phyloP scores from a whole-genome alignment of 2,888 invertebrate genomes.

The Melipona beecheii region DNA sequence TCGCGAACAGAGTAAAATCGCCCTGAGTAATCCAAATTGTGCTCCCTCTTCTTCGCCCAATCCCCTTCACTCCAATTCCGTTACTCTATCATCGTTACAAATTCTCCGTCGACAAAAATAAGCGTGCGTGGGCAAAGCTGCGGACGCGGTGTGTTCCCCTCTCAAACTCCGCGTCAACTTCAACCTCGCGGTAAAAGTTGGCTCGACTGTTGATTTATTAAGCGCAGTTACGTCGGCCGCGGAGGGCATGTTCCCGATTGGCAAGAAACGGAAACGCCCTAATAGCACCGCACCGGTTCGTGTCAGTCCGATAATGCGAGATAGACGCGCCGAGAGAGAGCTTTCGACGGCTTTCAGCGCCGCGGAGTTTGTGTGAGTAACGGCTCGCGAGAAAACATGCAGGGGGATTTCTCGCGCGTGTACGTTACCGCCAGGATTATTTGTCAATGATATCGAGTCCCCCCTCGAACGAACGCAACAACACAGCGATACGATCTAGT shows the following conservation, averaged over 20 bases:
- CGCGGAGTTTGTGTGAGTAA: slow-evolving; percentile 37
- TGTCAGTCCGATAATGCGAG: slow-evolving; percentile 35
- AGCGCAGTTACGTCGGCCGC: neutral
- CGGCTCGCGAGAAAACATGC: slow-evolving; percentile 19
- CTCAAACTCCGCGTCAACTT: neutral
- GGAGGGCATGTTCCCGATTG: slow-evolving; percentile 9
- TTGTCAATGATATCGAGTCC: slow-evolving; percentile 60
- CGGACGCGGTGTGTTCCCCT: neutral
- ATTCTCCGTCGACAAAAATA: neutral
- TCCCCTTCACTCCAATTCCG: too few relatives aligned
- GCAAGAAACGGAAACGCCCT: slow-evolving; percentile 41
- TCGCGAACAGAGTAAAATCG: neutral
- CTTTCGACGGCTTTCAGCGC: slow-evolving; percentile 50
- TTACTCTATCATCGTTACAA: neutral
- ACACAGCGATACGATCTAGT: slow-evolving; percentile 39
- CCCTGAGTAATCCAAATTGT: too few relatives aligned
- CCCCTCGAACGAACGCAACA: slow-evolving; percentile 15
- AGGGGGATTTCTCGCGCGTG: slow-evolving; percentile 26
- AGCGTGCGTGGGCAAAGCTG: neutral
- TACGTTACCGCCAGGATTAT: slow-evolving; percentile 44
- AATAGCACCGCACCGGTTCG: slow-evolving; percentile 39
- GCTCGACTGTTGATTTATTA: slow-evolving; percentile 3
- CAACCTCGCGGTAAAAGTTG: too few relatives aligned
- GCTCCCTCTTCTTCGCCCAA: too few relatives aligned
- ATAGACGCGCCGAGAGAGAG: slow-evolving; percentile 33